phyloP scores from a whole-genome alignment of 2,113 vertebrate species.

The Thamnaconus septentrionalis region DNA sequence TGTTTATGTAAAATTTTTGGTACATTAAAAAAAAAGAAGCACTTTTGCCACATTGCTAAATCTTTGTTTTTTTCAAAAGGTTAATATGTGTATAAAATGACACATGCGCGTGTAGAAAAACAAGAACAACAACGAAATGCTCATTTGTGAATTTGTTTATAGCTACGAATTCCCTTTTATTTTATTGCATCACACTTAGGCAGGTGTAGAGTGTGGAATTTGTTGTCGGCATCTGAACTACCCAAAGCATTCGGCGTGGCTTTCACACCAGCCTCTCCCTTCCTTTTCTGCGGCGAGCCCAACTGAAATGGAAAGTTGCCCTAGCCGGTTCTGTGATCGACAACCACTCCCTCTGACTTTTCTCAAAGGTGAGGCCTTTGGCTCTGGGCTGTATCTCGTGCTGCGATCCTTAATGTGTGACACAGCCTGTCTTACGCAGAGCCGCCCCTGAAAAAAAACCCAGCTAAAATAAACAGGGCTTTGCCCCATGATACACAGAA shows the following conservation, averaged over 20 bases:
- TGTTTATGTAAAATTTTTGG: too few relatives aligned
- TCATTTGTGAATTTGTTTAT: too few relatives aligned
- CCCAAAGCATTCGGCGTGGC: neutral
- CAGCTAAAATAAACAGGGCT: neutral
- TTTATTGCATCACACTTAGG: too few relatives aligned
- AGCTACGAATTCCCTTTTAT: too few relatives aligned
- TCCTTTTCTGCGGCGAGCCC: conserved; percentile 15
- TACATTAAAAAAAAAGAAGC: too few relatives aligned
- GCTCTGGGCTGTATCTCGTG: too few relatives aligned
- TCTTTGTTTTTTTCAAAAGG: too few relatives aligned
- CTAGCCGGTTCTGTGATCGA: conserved; percentile 22
- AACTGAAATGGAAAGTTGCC: conserved; percentile 53
- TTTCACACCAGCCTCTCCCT: conserved; percentile 34
- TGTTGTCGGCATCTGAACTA: conserved; percentile 2
- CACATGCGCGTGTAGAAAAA: too few relatives aligned
- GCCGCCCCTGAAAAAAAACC: neutral
- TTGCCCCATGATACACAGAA: conserved; percentile 4
- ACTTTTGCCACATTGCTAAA: too few relatives aligned
- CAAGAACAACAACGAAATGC: too few relatives aligned
- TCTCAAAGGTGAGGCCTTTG: conserved; percentile 30
- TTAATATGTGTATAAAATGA: too few relatives aligned
- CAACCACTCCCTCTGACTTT: conserved; percentile 45
- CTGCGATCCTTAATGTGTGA: conserved; percentile 11
- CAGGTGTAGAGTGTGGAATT: too few relatives aligned
- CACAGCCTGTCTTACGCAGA: neutral